A percentile compares a stretch with the other conserved stretches of the same genome.
These are phyloP conservation scores for Vombatus ursinus DNA, from an alignment of 2,113 vertebrate genomes.

Conservation along the genomic window DNA sequence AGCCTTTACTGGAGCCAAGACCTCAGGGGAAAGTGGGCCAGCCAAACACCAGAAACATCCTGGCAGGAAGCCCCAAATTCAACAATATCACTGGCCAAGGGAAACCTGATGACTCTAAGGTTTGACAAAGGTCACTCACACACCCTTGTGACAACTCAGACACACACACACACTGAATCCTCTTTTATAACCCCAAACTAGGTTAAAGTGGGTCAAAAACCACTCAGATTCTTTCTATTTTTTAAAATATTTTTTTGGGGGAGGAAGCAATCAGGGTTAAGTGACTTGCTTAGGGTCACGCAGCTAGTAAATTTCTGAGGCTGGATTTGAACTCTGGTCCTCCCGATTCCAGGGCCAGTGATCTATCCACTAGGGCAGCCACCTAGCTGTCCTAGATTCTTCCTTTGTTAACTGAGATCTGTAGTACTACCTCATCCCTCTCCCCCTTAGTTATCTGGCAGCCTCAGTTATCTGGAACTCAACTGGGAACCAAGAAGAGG, in stretches of 20 bases:
- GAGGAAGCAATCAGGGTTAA: too few species aligned
- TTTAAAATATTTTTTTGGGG: too few species aligned
- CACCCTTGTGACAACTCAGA: neutral
- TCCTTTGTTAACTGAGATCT: neutral
- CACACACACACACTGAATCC: neutral
- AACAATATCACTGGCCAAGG: slow-evolving; percentile 78
- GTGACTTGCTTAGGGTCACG: too few species aligned
- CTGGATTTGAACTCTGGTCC: too few species aligned
- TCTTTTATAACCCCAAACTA: neutral
- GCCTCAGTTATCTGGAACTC: neutral
- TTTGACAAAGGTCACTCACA: neutral
- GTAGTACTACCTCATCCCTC: neutral
- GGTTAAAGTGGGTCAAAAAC: neutral
- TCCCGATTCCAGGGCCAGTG: too few species aligned
- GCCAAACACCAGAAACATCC: slow-evolving; percentile 88
- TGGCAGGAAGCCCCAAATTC: slow-evolving; percentile 85
- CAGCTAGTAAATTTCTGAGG: too few species aligned
- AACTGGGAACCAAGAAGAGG: neutral
- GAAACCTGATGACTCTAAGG: slow-evolving; percentile 53
- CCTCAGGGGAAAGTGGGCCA: slow-evolving; percentile 86
- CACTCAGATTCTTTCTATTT: neutral
- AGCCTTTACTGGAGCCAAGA: slow-evolving; percentile 80
- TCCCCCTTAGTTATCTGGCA: neutral
- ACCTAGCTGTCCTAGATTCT: too few species aligned
- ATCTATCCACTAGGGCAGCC: too few species aligned